Evolutionary conservation across 2,888 invertebrate species (phyloP).

Genomic region (Cephus sareptanus): DNA sequence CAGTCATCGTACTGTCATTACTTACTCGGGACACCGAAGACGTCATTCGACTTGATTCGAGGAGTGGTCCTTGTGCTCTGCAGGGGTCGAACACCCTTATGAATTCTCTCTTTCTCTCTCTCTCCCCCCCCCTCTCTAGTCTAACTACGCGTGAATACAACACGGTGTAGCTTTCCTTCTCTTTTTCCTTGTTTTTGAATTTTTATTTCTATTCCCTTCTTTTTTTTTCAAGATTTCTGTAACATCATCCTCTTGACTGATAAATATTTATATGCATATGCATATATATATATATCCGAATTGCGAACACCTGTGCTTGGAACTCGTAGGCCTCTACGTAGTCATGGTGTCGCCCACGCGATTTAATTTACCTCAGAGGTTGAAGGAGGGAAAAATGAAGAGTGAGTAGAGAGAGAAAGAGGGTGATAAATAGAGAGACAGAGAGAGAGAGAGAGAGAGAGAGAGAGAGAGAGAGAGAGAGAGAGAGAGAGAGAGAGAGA

Average conservation of each 20-base stretch:
- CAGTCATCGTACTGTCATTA: conserved; percentile 64
- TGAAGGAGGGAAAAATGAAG: conserved; percentile 1
- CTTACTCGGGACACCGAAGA: conserved; percentile 44
- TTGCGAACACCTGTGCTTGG: not conserved
- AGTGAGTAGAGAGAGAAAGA: conserved; percentile 11
- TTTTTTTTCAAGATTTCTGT: not conserved
- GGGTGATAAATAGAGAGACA: conserved; percentile 10
- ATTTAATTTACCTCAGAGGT: not conserved
- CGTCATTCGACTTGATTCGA: conserved; percentile 13
- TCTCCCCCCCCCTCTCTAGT: not conserved
- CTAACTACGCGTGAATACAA: not conserved
- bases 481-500: conserved; percentile 12
- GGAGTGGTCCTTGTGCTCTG: conserved; percentile 35
- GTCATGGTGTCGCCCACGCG: not conserved
- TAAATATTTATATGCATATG: not conserved
- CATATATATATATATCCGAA: not conserved
- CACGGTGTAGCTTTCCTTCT: not conserved
- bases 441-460: conserved; percentile 25
- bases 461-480: conserved; percentile 25
- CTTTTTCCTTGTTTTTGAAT: not conserved
- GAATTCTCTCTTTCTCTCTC: not conserved
- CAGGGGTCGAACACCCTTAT: conserved; percentile 34
- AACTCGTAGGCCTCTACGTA: not conserved
- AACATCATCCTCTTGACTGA: not conserved
- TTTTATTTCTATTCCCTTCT: not conserved